These are phyloP conservation scores for Forbesichthys papilliferus DNA, from an alignment of 2,113 vertebrate genomes.

Conservation along the genomic window DNA sequence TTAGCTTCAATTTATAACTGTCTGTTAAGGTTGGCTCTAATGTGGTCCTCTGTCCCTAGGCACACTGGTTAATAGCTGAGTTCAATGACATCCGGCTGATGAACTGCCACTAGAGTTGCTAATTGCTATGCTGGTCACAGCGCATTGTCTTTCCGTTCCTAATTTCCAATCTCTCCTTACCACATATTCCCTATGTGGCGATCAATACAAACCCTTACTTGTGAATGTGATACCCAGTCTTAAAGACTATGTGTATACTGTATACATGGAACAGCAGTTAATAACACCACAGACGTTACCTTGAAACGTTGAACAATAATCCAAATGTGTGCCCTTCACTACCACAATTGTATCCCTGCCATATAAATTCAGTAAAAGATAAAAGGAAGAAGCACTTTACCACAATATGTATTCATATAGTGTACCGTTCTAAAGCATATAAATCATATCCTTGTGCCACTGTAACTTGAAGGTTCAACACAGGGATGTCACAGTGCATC, in stretches of 20 bases:
- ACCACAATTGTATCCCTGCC: too few relatives aligned
- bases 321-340: too few relatives aligned
- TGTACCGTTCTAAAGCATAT: too few relatives aligned
- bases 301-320: too few relatives aligned
- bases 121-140: slow-evolving; percentile 49
- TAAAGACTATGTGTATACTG: not conserved
- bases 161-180: slow-evolving; percentile 29
- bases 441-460: too few relatives aligned
- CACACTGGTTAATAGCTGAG: slow-evolving; percentile 25
- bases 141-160: slow-evolving; percentile 53
- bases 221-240: slow-evolving; percentile 26
- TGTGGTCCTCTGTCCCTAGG: slow-evolving; percentile 17
- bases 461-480: slow-evolving; percentile 19
- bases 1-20: too few relatives aligned
- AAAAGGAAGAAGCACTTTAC: too few relatives aligned
- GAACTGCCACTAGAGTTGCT: slow-evolving; percentile 38
- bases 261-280: not conserved
- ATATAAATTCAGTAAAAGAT: too few relatives aligned
- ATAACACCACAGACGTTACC: too few relatives aligned
- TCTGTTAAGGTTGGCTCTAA: not conserved
- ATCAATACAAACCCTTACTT: slow-evolving; percentile 45
- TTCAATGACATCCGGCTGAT: slow-evolving; percentile 34
- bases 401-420: too few relatives aligned
- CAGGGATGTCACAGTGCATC: slow-evolving; percentile 17
- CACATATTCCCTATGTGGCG: slow-evolving; percentile 22